A percentile compares a stretch with the other conserved stretches of the same genome.
These are phyloP conservation scores for Colaptes auratus DNA, from an alignment of 2,113 vertebrate species.

Conservation along the genomic window DNA sequence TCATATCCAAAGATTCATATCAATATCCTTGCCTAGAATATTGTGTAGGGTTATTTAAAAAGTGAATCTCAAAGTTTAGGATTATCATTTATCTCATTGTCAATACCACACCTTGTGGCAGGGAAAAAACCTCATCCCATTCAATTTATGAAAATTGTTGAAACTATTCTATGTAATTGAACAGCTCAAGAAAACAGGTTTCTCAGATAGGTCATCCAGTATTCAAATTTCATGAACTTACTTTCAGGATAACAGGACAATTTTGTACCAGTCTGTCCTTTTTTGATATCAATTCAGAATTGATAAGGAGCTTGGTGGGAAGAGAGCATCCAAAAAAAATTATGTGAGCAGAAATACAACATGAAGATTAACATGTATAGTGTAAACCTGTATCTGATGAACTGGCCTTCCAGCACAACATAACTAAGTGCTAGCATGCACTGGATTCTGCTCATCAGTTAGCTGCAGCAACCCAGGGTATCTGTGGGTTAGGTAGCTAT, in stretches of 20 bases:
- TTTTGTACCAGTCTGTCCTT: not conserved
- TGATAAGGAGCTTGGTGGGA: not conserved
- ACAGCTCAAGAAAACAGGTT: not conserved
- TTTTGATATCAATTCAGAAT: not conserved
- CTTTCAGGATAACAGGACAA: not conserved
- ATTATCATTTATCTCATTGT: not conserved
- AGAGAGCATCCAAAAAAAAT: not conserved
- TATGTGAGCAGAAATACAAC: not conserved
- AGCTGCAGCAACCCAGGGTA: not conserved
- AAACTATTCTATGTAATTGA: not conserved
- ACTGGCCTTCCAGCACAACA: not conserved
- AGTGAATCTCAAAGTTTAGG: not conserved
- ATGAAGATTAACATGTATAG: not conserved
- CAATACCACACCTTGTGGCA: not conserved
- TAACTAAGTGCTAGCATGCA: not conserved
- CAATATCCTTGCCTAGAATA: constrained; percentile 18
- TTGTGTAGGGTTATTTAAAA: not conserved
- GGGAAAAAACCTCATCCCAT: constrained; percentile 8
- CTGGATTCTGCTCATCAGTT: not conserved
- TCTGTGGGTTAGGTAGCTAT: not conserved
- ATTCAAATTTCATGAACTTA: not conserved
- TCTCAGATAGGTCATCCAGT: not conserved
- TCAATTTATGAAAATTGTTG: not conserved
- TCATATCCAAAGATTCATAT: constrained; percentile 58
- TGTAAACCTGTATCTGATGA: not conserved